Base-by-base conservation (phyloP, 2,113 vertebrate species). In the Oryzias curvinotus region DNA sequence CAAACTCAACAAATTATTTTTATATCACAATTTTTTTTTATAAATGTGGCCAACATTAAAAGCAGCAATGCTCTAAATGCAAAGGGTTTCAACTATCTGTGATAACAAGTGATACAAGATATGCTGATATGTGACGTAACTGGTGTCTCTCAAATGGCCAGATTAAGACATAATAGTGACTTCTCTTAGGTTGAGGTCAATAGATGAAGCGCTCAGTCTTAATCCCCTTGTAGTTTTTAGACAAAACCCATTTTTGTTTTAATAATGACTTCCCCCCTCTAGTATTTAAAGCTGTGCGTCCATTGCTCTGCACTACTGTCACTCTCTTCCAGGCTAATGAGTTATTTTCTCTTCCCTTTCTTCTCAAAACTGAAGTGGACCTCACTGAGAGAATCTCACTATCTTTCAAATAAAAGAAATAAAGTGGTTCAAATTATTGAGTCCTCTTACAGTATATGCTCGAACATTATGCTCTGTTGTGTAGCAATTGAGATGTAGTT, bases 291-390 rank as follows among this genome's bases (percentile, higher is more conserved):
- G 58, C 52, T 56, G 57, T 57, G 52, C 54, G 18, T 65, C 56
- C 66, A 54, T 76, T 55, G 72, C 47, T 70, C 60, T 75, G 71
- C 73, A 68, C 72, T 69, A 59, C 53, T 71, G 49, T 52, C 30
- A 64, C 81, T 82, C 72, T 87, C 68, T 81, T 79, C 73, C 70
- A 81, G 78, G 72, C 72, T 86, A 74, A 77, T 82, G 52, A 83
- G 36, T 74, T 63, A 55, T 71, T 71, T 60, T 51, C 50, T 49
- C 64, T 57, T 57, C 62, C 64, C 54, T 62, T 60, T 57, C 52
- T 73, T 52, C 58, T 68, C 14, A 60, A 56, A 19, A 71, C 51
- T 60, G 42, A 62, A 67, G 76, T 84, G 65, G 86, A 84, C 80
- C 80, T 82, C 76, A 66, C 65, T 64, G 67, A 73, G 51, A 77